Base-by-base conservation (phyloP, 2,888 invertebrate genomes). In the Euplexia lucipara region DNA sequence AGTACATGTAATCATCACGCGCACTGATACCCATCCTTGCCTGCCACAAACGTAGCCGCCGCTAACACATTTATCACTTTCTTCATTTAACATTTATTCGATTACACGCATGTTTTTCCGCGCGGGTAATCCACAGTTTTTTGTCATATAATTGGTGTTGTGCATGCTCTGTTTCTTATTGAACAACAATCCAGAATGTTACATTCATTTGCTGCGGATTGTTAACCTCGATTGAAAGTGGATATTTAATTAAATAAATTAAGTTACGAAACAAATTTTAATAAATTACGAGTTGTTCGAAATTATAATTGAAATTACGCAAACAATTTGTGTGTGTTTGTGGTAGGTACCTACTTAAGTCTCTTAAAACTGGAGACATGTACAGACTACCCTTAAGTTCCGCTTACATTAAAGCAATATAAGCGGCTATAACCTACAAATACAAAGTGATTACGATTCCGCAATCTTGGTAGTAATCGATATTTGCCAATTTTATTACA, bases 21-120 rank as follows among this genome's bases (percentile, higher is more conserved):
- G 58, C 73, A 59, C 75, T 75, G 80, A 84, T 84, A 85, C 79
- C 77, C 64, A 70, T 54, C 49, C 70, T 63, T 41, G 74, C 72
- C 75, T 68, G 70, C 79, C 70, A 64, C 79, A 74, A 78, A 79
- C 75, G 75, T 71, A 70, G 65, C 66, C 82, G 76, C 72, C 61
- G 26, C 74, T 72, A 75, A 77, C 41, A 75, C 78, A 83, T 84
- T 81, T 79, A 82, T 86, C 83, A 85, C 86, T 86, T 86, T 86
- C 83, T 81, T 83, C 49, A 79, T n/a, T n/a, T n/a, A n/a, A n/a
- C n/a, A n/a, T n/a, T n/a, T n/a, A n/a, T n/a, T n/a, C n/a, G n/a
- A n/a, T n/a, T n/a, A 79, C 79, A 78, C 78, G 77, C 83, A 75
- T 79, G 72, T 74, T 77, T 75, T 75, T 70, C 72, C 74, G 70